A percentile compares a stretch with the other conserved stretches of the same genome.
These are phyloP conservation scores for Drosophila nebulosa DNA, from an alignment of 1,140 invertebrate genomes.

Conservation along the genomic window DNA sequence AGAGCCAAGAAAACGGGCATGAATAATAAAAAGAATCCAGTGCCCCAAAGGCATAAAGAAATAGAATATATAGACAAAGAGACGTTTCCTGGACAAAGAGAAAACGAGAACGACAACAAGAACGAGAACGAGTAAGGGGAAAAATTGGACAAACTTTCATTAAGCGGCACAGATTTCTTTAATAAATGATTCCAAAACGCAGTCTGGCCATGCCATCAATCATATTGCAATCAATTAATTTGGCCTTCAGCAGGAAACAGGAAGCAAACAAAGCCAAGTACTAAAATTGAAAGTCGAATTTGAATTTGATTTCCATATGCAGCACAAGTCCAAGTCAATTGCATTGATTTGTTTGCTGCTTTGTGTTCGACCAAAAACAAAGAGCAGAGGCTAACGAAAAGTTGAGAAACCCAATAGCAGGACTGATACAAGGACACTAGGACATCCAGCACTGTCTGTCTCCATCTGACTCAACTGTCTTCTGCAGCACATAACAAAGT, in stretches of 20 bases:
- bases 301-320: conserved; percentile 47
- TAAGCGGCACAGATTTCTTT: conserved; percentile 61
- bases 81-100: neutral
- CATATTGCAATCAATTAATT: conserved; percentile 76
- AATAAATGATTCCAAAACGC: conserved; percentile 67
- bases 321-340: conserved; percentile 61
- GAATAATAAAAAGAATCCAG: conserved; percentile 68
- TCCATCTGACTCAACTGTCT: conserved; percentile 43
- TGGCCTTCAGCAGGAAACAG: conserved; percentile 20
- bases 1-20: conserved; percentile 49
- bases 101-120: neutral
- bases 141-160: conserved; percentile 59
- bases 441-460: conserved; percentile 8
- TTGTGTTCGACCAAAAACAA: too few species aligned
- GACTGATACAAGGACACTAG: conserved; percentile 10
- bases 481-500: conserved; percentile 70
- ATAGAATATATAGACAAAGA: conserved; percentile 1
- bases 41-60: conserved; percentile 49
- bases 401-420: neutral
- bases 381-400: conserved; percentile 10
- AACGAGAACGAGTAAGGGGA: neutral
- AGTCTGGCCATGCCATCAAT: conserved; percentile 68
- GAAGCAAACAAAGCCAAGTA: neutral
- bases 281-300: conserved; percentile 9
- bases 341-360: conserved; percentile 50